phyloP scores from a whole-genome alignment of 1,140 invertebrate genomes.

The Drosophila simulans region DNA sequence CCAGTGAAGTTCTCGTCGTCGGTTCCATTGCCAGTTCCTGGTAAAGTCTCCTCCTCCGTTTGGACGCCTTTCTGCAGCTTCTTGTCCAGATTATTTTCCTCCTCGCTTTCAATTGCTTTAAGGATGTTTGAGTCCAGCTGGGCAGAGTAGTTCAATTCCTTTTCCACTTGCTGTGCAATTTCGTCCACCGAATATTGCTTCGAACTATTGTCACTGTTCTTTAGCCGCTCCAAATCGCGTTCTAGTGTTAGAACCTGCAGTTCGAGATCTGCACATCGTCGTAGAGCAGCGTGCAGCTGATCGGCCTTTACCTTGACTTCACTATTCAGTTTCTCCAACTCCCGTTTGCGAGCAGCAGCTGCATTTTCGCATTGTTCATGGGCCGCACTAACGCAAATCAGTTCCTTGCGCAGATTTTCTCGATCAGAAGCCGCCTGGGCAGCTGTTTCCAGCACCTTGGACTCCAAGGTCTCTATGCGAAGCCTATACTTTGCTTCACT shows the following conservation, averaged over 20 bases:
- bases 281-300: conserved; percentile 47
- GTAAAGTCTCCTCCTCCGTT: conserved; percentile 37
- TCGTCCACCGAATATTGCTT: conserved; percentile 86
- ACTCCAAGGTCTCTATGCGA: conserved; percentile 56
- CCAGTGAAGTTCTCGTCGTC: conserved; percentile 80
- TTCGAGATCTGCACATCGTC: conserved; percentile 51
- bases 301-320: conserved; percentile 68
- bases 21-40: conserved; percentile 62
- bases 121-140: conserved; percentile 87
- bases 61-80: conserved; percentile 82
- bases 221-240: conserved; percentile 67
- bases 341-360: conserved; percentile 56
- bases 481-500: conserved; percentile 56
- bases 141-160: conserved; percentile 87
- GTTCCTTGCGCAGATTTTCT: conserved; percentile 66
- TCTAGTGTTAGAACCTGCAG: conserved; percentile 56
- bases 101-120: conserved; percentile 85
- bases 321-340: conserved; percentile 59
- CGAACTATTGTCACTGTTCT: conserved; percentile 68
- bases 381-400: conserved; percentile 53
- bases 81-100: conserved; percentile 85
- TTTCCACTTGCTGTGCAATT: conserved; percentile 86
- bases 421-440: conserved; percentile 63
- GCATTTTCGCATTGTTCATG: conserved; percentile 67
- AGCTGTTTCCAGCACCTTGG: conserved; percentile 55